A percentile compares a stretch with the other conserved stretches of the same genome.
Conservation (phyloP, 2,888 invertebrate genomes). For the Diachrysia chrysitis region DNA sequence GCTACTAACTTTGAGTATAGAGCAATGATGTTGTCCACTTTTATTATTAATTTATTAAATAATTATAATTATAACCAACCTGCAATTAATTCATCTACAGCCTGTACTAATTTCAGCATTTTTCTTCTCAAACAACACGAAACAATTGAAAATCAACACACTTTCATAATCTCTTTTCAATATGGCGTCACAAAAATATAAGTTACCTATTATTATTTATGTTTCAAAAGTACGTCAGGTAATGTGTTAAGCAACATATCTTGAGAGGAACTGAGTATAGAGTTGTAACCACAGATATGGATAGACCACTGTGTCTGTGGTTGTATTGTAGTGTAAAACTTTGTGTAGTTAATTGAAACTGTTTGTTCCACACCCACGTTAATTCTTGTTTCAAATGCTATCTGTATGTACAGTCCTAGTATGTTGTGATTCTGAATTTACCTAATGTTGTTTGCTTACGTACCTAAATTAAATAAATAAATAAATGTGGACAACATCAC, state of each 20-base stretch:
- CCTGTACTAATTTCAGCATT: slow-evolving; percentile 37
- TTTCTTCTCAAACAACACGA: not conserved
- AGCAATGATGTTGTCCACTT: too few relatives aligned
- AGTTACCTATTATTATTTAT: too few relatives aligned
- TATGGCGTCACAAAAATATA: not conserved
- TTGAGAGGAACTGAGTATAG: not conserved
- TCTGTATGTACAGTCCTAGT: slow-evolving; percentile 12
- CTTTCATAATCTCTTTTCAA: not conserved
- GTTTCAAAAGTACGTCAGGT: too few relatives aligned
- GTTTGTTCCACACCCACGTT: slow-evolving; percentile 31
- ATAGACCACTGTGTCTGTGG: too few relatives aligned
- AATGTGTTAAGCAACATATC: not conserved
- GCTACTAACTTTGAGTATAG: too few relatives aligned
- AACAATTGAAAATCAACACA: slow-evolving; percentile 1
- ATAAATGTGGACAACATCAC: too few relatives aligned
- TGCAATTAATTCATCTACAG: slow-evolving; percentile 25
- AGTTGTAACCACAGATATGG: slow-evolving; percentile 31
- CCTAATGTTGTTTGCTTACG: not conserved
- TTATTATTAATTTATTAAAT: too few relatives aligned
- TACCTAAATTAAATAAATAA: not conserved
- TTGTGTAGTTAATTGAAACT: slow-evolving; percentile 38
- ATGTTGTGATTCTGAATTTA: not conserved
- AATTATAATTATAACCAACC: slow-evolving; percentile 28
- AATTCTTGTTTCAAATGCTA: slow-evolving; percentile 35
- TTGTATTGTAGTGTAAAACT: slow-evolving; percentile 10